Conservation (phyloP, 2,797 vertebrate species). For the Myoxocephalus aenaeus region DNA sequence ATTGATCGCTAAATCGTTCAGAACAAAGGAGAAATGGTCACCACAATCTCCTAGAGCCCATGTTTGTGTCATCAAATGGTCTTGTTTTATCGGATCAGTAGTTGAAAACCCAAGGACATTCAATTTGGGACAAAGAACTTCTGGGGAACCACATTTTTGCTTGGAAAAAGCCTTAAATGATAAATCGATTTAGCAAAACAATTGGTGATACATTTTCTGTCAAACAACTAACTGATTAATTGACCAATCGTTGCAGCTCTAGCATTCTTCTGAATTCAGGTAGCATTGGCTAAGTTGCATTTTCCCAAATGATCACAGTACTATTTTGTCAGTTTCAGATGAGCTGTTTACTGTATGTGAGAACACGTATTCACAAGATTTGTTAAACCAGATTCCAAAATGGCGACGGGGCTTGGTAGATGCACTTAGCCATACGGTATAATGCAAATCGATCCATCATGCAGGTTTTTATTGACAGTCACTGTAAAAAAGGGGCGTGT, state of each 20-base stretch:
- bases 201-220: not conserved
- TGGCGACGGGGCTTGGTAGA: not conserved
- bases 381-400: slow-evolving; percentile 23
- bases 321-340: not conserved
- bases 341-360: not conserved
- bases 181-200: not conserved
- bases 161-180: not conserved
- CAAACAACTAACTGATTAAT: not conserved
- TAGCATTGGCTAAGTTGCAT: not conserved
- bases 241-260: not conserved
- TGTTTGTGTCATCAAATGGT: not conserved
- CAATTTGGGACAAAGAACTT: not conserved
- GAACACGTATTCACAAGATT: not conserved
- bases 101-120: not conserved
- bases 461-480: slow-evolving; percentile 10
- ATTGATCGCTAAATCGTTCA: not conserved
- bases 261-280: not conserved
- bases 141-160: not conserved
- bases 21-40: too few relatives aligned
- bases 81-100: not conserved
- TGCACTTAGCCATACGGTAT: not conserved
- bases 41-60: not conserved
- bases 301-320: not conserved
- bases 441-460: slow-evolving; percentile 38
- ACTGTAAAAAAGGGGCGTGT: not conserved